These are phyloP conservation scores for Chaetorhynchus papuensis DNA, from an alignment of 2,113 vertebrate species.

Conservation along the genomic window DNA sequence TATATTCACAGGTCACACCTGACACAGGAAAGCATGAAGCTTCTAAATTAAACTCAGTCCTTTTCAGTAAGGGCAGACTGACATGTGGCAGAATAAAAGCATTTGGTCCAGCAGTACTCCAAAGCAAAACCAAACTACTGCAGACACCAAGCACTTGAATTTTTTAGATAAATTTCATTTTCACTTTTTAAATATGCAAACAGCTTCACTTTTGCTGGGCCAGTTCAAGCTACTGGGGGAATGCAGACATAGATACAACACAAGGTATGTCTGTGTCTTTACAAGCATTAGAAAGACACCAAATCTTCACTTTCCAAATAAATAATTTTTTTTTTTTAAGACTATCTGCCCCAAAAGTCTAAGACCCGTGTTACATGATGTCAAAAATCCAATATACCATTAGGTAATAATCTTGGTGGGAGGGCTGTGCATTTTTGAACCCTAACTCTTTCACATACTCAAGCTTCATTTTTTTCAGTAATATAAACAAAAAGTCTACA, in stretches of 20 bases:
- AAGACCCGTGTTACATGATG: not conserved
- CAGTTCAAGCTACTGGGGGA: not conserved
- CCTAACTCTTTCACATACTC: not conserved
- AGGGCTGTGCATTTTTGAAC: not conserved
- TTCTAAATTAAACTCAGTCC: not conserved
- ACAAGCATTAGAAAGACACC: not conserved
- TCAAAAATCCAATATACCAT: not conserved
- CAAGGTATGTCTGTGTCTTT: not conserved
- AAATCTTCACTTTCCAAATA: not conserved
- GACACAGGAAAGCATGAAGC: not conserved
- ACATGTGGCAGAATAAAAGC: not conserved
- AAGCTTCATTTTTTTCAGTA: not conserved
- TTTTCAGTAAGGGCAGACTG: not conserved
- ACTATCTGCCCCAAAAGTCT: accelerated
- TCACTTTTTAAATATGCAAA: not conserved
- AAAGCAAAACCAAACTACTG: not conserved
- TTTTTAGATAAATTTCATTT: not conserved
- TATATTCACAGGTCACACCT: not conserved
- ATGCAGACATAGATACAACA: not conserved
- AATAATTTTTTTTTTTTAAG: too few relatives aligned
- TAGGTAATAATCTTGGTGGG: not conserved
- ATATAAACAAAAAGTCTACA: not conserved
- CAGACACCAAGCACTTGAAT: not conserved
- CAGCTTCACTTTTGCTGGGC: not conserved
- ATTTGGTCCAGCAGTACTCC: not conserved